Evolutionary conservation across 2,113 vertebrate genomes (phyloP).

Genomic region (Carlito syrichta): DNA sequence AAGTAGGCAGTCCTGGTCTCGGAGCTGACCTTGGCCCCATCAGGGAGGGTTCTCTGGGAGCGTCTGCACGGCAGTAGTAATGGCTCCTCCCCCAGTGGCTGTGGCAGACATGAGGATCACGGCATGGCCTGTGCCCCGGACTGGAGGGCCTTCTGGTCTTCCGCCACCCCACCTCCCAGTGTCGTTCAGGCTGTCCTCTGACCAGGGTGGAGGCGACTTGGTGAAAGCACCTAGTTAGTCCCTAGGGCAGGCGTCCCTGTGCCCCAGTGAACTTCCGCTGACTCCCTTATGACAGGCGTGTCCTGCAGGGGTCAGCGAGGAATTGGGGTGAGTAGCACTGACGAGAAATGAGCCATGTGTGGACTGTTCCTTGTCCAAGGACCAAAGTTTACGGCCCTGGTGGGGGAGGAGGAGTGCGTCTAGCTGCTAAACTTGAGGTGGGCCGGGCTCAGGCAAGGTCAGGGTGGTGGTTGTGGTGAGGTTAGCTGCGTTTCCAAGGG

Average conservation of each 20-base stretch:
- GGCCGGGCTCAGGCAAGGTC: no score
- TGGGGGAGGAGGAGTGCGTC: not conserved
- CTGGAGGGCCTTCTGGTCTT: not conserved
- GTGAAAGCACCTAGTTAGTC: not conserved
- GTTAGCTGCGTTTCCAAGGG: rapidly evolving
- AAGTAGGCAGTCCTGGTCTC: not conserved
- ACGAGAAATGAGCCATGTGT: not conserved
- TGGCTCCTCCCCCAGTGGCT: no score
- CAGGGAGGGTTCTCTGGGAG: not conserved
- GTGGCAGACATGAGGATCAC: not conserved
- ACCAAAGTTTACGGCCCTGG: not conserved
- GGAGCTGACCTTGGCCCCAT: not conserved
- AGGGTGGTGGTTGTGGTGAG: no score
- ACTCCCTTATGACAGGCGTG: not conserved
- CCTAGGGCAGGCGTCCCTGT: rapidly evolving
- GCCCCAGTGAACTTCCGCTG: not conserved
- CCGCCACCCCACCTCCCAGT: rapidly evolving
- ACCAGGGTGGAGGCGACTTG: not conserved
- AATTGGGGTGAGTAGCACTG: not conserved
- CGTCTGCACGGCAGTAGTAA: no score
- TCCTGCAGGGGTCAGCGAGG: not conserved
- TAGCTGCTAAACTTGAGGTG: no score
- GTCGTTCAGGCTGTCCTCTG: not conserved
- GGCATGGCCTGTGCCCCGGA: not conserved
- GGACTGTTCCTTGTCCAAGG: not conserved